phyloP scores from a whole-genome alignment of 2,888 invertebrate genomes.

The Netelia virgata region DNA sequence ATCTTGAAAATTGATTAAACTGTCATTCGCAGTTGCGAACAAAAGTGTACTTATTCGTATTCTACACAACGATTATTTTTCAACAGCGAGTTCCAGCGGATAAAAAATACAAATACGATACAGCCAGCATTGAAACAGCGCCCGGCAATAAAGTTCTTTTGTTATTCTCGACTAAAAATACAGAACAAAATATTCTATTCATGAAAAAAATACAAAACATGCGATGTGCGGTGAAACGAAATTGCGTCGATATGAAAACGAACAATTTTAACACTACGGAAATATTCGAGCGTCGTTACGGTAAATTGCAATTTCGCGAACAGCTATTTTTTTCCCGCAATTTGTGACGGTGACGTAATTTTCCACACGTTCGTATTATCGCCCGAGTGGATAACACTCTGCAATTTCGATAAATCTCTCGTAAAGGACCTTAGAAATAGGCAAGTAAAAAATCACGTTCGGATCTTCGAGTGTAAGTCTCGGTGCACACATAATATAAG shows the following conservation, averaged over 20 bases:
- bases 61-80: too few species aligned
- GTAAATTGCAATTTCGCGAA: neutral
- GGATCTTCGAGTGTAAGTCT: slow-evolving; percentile 8
- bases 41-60: too few species aligned
- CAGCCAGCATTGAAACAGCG: too few species aligned
- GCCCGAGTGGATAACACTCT: neutral
- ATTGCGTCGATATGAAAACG: neutral
- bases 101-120: too few species aligned
- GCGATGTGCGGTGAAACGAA: neutral
- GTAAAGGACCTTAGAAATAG: neutral
- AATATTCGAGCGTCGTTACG: neutral
- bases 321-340: neutral
- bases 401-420: neutral
- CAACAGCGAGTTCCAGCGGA: too few species aligned
- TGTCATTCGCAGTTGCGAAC: too few species aligned
- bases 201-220: neutral
- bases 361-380: neutral
- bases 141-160: neutral
- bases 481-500: slow-evolving; percentile 18
- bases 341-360: neutral
- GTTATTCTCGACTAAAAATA: neutral
- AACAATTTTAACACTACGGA: neutral
- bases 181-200: neutral
- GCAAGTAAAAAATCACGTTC: neutral
- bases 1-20: too few species aligned